phyloP scores from a whole-genome alignment of 2,888 invertebrate genomes.

The Coremacera marginata region DNA sequence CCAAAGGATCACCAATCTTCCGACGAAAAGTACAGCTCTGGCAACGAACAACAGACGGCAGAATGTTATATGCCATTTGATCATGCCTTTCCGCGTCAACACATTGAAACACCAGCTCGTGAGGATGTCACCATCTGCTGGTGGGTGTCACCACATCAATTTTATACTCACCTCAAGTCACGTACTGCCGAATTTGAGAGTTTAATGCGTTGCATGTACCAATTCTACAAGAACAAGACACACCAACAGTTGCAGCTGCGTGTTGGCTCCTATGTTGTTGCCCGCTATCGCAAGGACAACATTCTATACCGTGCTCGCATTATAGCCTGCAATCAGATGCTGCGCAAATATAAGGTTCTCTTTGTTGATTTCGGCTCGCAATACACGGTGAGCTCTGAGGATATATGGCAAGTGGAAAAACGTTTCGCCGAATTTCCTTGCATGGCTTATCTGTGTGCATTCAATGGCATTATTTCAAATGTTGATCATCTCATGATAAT shows the following conservation, averaged over 20 bases:
- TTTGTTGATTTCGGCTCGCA: conserved; percentile 85
- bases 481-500: conserved; percentile 69
- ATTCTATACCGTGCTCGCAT: conserved; percentile 80
- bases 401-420: conserved; percentile 79
- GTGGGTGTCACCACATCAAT: conserved; percentile 81
- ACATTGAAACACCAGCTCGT: conserved; percentile 71
- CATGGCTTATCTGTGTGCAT: conserved; percentile 78
- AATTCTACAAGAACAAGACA: conserved; percentile 73
- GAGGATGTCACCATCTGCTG: conserved; percentile 78
- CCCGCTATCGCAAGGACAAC: conserved; percentile 78
- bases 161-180: conserved; percentile 75
- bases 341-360: conserved; percentile 75
- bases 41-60: conserved; percentile 28
- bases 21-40: neutral
- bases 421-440: conserved; percentile 77
- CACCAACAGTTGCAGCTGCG: conserved; percentile 66
- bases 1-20: neutral
- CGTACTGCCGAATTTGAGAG: conserved; percentile 73
- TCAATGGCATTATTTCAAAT: conserved; percentile 74
- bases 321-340: conserved; percentile 72
- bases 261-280: conserved; percentile 77
- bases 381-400: conserved; percentile 74
- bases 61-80: conserved; percentile 70
- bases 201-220: conserved; percentile 81
- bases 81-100: conserved; percentile 70